Conservation (phyloP, 2,888 invertebrate genomes). For the Meloe dianella region DNA sequence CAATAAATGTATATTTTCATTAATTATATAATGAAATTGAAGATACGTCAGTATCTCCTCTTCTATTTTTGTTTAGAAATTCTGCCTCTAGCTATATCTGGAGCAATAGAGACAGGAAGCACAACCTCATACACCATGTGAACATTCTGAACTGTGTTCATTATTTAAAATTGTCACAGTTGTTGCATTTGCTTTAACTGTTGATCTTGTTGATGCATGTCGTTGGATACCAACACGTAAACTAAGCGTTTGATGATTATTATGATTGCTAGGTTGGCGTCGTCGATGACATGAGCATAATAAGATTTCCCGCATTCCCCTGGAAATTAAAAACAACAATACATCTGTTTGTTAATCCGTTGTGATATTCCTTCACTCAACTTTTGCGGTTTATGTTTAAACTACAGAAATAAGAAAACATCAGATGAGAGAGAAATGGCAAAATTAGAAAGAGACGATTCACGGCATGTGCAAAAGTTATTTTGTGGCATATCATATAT, state of each 20-base stretch:
- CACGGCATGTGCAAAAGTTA: too few relatives aligned
- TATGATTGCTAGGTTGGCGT: slow-evolving; percentile 46
- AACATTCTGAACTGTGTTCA: slow-evolving; percentile 53
- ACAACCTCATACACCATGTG: slow-evolving; percentile 55
- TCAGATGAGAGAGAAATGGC: too few relatives aligned
- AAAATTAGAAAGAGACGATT: too few relatives aligned
- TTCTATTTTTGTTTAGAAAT: neutral
- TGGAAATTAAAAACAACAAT: slow-evolving; percentile 46
- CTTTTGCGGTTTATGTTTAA: too few relatives aligned
- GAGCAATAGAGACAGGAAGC: slow-evolving; percentile 50
- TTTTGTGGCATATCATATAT: too few relatives aligned
- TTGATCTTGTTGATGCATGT: slow-evolving; percentile 51
- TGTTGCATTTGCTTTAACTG: slow-evolving; percentile 50
- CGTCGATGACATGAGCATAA: slow-evolving; percentile 63
- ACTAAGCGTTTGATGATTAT: slow-evolving; percentile 43
- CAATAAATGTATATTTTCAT: neutral
- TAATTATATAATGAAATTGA: neutral
- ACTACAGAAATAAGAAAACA: too few relatives aligned
- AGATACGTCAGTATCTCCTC: neutral
- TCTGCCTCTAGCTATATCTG: slow-evolving; percentile 40
- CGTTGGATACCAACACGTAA: slow-evolving; percentile 45
- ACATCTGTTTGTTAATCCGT: too few relatives aligned
- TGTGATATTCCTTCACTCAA: too few relatives aligned
- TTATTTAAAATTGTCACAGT: slow-evolving; percentile 54
- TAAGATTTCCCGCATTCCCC: slow-evolving; percentile 83